Evolutionary conservation across 1,140 invertebrate species (phyloP).

Genomic region (Drosophila nasuta): DNA sequence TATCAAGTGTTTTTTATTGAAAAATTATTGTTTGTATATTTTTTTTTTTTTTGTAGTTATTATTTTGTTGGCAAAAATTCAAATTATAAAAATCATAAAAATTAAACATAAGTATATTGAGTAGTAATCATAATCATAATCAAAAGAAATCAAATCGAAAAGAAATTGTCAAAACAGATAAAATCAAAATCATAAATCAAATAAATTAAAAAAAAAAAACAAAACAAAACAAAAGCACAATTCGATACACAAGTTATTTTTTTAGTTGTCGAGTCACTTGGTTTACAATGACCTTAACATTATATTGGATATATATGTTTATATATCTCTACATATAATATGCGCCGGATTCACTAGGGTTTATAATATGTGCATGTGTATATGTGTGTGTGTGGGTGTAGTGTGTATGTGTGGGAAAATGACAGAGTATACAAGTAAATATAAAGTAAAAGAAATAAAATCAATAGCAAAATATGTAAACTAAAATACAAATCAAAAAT

Average conservation of each 20-base stretch:
- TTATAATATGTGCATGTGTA: constrained; percentile 1
- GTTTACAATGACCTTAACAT: constrained; percentile 19
- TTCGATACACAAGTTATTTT: constrained; percentile 39
- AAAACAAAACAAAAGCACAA: constrained; percentile 56
- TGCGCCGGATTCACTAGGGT: neutral
- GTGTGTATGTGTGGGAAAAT: constrained; percentile 34
- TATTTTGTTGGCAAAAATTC: constrained; percentile 30
- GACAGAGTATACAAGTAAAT: constrained; percentile 29
- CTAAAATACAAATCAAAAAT: constrained; percentile 17
- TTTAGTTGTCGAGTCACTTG: neutral
- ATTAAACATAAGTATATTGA: constrained; percentile 64
- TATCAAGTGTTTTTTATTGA: constrained; percentile 69
- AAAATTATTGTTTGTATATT: constrained; percentile 51
- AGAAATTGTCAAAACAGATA: constrained; percentile 26
- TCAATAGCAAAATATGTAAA: constrained; percentile 19
- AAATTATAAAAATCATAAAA: constrained; percentile 76
- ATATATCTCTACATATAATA: constrained; percentile 39
- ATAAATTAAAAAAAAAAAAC: constrained; percentile 37
- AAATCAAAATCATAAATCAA: constrained; percentile 46
- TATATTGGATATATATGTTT: constrained; percentile 30
- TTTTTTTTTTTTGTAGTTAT: constrained; percentile 29
- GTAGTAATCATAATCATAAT: constrained; percentile 57
- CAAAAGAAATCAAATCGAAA: constrained; percentile 51
- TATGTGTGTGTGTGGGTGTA: too few species aligned
- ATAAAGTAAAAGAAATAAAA: constrained; percentile 20